Base-by-base conservation (phyloP, 2,797 vertebrate genomes). In the Nannoperca australis region DNA sequence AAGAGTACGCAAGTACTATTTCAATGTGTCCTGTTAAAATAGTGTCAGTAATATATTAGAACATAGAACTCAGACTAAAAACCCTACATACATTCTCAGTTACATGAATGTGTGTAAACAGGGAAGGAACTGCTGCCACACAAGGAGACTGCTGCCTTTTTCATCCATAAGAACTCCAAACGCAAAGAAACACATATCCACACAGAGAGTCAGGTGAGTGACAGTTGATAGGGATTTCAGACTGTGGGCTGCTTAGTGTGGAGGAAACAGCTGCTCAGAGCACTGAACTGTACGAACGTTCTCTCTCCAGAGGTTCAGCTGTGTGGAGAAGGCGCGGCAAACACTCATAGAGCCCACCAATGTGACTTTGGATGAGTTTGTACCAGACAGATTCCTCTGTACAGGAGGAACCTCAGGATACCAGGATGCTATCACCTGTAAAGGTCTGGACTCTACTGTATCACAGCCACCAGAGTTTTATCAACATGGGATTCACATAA, bases 101-200 rank as follows among this genome's bases (percentile, higher is more conserved):
- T 7, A 45, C 42, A 24, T 60, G 1, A 44, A 61, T 81, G 6
- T 76, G 11, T 82, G 45, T 50, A 15, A 62, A 55, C 77, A 97
- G 97, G 93, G 84, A 70, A 87, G 32, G 79, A 90, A 32, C 89
- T 97, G 9, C 90, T 97, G 0, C 74, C 86, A 0, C 54, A 38
- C 0, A 67, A 83, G n/a, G 79, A 93, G 22, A 86, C 95, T 11
- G 59, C 61, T 27, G 95, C 93, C 14, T 87, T 89, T 65, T 97
- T 97, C 73, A 90, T 95, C 49, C 86, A 93, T 0, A 89, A 90
- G 81, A 3, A 0, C 0, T 45, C 24, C 1, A 1, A 71, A 71
- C 89, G 84, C 40, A 92, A 86, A 82, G 72, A 79, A 15, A 96
- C 96, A 11, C 89, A 92, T 55, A 93, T 96, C 86, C 95, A 96